Evolutionary conservation across 2,113 vertebrate species (phyloP), one percentile per base, ranked within the genome.

Genomic region (Melanerpes formicivorus): DNA sequence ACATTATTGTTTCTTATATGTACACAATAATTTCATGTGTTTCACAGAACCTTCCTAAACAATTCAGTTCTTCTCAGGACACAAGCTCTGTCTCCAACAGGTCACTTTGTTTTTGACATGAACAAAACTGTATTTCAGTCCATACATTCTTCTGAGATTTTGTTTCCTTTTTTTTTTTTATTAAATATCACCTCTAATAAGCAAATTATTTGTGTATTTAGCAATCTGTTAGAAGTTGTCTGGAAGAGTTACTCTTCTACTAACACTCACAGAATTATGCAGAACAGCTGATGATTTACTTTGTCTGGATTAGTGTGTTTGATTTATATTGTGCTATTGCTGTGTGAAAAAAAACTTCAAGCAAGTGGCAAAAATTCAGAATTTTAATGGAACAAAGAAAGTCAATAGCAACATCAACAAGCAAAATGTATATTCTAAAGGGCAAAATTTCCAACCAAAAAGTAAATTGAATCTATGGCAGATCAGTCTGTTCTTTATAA

Each of bases 1-100:
- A 95, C 97, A 96, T 97, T 96, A 97, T 97, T 97, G 95, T 84
- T 89, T 95, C 96, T 95, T 95, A 87, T 72, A 91, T 58, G 84
- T 73, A 96, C 81, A 93, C 42, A 87, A 69, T 90, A 88, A 83
- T 86, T 79, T 50, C 34, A 22, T 8, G 67, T 63, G 60, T 70
- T 88, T 55, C 8, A 2, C 52, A n/a, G 84, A 89, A 88, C 76
- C 62, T 75, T 72, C 73, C 80, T 73, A 63, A 90, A 55, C 12
- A 67, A 76, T 82, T 78, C 3, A 9, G 18, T 74, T 52, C 54
- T 91, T 54, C 64, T 78, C 73, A 65, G 70, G 58, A 82, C 42
- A 18, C 34, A 69, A 65, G 18, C 58, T 29, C 69, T 34, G 11
- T 66, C 73, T 81, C 59, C 63, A 84, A 14, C 40, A 75, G 79